Base-by-base conservation (phyloP, 2,113 vertebrate species). In the Psittacara wagleri region DNA sequence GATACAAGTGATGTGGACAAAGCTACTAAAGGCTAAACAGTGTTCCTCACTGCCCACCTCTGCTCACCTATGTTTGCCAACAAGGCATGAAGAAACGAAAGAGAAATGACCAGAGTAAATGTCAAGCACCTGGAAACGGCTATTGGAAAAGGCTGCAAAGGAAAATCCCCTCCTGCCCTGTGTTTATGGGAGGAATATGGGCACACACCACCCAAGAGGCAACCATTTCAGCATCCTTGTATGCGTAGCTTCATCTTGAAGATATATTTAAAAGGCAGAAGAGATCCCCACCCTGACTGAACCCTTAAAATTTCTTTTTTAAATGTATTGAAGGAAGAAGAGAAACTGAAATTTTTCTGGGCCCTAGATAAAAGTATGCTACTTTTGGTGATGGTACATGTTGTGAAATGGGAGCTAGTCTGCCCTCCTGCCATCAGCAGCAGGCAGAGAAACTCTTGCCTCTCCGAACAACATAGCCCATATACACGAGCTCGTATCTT, bases 201-300 rank as follows among this genome's bases (percentile, higher is more conserved):
- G 6, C 14, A 69, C 0, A 2, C 3, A 44, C 2, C n/a, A 75
- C 3, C 5, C 22, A 44, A 62, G 31, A 59, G 29, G 35, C n/a
- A 92, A 43, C 7, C 1, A 1, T 33, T 79, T 24, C 3, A 12
- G 41, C 1, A 1, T 31, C 31, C 57, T 48, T 44, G 10, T 41
- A 51, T n/a, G 20, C 1, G 0, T 63, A 2, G 6, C 43, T 76
- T 88, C 43, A 63, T 31, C 17, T 11, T 76, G n/a, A 79, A 68
- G 11, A 28, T 39, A 55, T 59, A 29, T 73, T 79, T 39, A 69
- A 88, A 83, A 48, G 25, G 48, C 27, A 69, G 59, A 80, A 76
- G 27, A 80, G 10, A 69, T 31, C 6, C 3, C 4, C 16, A 57
- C 2, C 17, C 41, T 27, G 17, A 24, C 39, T 41, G 39, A 41